phyloP scores from a whole-genome alignment of 2,113 vertebrate species.

The Microcebus lehilahytsara region DNA sequence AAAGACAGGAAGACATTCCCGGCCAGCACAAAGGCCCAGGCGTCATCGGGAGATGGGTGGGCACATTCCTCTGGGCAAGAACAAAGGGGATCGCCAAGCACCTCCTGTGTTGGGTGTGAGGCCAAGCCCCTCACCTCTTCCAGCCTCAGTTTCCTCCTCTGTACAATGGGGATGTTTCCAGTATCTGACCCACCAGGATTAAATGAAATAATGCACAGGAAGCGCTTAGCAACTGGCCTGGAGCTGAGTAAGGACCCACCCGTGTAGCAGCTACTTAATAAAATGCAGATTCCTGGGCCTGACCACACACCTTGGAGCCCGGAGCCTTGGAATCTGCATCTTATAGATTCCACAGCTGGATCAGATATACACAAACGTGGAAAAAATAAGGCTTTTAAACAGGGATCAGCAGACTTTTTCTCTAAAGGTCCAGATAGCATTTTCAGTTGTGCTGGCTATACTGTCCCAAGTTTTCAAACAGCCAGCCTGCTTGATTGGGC shows the following conservation, averaged over 20 bases:
- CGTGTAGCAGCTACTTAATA: not conserved
- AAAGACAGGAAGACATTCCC: slow-evolving; percentile 70
- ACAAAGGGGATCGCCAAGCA: not conserved
- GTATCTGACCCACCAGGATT: not conserved
- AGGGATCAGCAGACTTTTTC: not conserved
- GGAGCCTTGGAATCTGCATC: not conserved
- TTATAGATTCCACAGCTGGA: not conserved
- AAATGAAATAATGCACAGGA: accelerated
- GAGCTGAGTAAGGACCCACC: not conserved
- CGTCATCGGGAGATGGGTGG: slow-evolving; percentile 50
- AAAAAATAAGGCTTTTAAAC: not conserved
- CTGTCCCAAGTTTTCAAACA: accelerated
- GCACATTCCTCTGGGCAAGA: slow-evolving; percentile 25
- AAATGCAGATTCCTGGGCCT: not conserved
- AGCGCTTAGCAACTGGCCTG: not conserved
- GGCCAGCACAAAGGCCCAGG: slow-evolving; percentile 63
- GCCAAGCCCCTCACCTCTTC: not conserved
- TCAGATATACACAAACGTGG: accelerated
- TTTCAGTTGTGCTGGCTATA: not conserved
- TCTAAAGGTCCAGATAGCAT: not conserved
- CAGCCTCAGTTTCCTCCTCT: slow-evolving; percentile 25
- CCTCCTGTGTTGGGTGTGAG: not conserved
- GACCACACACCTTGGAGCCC: accelerated
- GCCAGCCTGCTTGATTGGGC: accelerated
- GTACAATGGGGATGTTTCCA: not conserved